These are phyloP conservation scores for Gallinago solitaria DNA, from an alignment of 2,797 vertebrate genomes.

Conservation along the genomic window DNA sequence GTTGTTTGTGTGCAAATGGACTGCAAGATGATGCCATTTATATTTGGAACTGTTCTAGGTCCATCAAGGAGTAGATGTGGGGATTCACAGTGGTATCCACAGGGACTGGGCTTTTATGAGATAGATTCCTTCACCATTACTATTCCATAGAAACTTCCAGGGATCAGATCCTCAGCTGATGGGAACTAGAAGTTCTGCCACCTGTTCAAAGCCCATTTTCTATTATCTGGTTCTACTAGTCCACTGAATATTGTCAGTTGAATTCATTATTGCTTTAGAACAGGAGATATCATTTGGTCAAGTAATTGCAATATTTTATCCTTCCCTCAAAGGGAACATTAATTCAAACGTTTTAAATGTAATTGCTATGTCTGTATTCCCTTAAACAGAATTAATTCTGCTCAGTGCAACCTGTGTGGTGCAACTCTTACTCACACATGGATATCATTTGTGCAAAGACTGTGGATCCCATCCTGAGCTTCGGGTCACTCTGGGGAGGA, in stretches of 20 bases:
- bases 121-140: not conserved
- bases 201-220: not conserved
- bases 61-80: not conserved
- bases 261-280: not conserved
- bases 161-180: not conserved
- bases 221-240: not conserved
- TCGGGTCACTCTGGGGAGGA: not conserved
- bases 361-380: too few relatives aligned
- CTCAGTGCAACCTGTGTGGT: not conserved
- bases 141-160: not conserved
- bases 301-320: not conserved
- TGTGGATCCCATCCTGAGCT: not conserved
- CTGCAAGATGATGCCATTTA: not conserved
- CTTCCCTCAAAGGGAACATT: fast-evolving
- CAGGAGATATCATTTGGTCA: fast-evolving
- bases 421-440: not conserved
- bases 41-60: not conserved
- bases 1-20: not conserved
- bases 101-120: not conserved
- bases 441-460: not conserved
- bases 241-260: not conserved
- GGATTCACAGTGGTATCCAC: not conserved
- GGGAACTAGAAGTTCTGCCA: not conserved
- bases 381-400: not conserved
- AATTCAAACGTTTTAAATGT: not conserved